A percentile compares a stretch with the other conserved stretches of the same genome.
Evolutionary conservation across 2,888 invertebrate species (phyloP).

Genomic region (Phrixothrix hirtus): DNA sequence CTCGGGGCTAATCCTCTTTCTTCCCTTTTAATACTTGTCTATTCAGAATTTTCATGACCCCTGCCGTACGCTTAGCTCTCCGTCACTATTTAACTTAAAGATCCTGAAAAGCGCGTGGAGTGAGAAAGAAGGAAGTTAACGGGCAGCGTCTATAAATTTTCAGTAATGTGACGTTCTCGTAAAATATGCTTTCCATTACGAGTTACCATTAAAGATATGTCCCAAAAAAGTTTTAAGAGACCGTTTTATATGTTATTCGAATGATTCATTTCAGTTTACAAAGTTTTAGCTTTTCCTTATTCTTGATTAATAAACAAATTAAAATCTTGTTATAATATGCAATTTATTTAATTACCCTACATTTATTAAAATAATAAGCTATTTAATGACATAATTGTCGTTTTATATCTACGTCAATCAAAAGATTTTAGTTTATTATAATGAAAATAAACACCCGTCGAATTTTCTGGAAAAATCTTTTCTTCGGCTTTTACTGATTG

Average conservation of each 20-base stretch:
- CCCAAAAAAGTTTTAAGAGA: slow-evolving; percentile 53
- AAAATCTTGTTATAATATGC: no score
- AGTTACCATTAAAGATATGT: slow-evolving; percentile 54
- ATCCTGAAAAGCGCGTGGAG: slow-evolving; percentile 16
- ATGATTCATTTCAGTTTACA: slow-evolving; percentile 47
- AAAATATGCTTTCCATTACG: slow-evolving; percentile 55
- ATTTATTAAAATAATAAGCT: no score
- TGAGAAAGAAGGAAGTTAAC: slow-evolving; percentile 40
- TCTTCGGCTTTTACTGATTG: no score
- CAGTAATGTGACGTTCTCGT: slow-evolving; percentile 48
- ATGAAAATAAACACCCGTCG: no score
- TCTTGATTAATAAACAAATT: slow-evolving; percentile 10
- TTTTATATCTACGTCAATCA: no score
- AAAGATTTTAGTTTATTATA: no score
- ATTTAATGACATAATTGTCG: no score
- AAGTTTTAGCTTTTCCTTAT: slow-evolving; percentile 24
- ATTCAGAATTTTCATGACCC: slow-evolving; percentile 28
- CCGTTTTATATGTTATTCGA: slow-evolving; percentile 52
- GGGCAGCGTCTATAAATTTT: slow-evolving; percentile 34
- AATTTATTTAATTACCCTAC: no score
- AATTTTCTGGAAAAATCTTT: no score
- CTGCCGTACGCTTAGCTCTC: slow-evolving; percentile 17
- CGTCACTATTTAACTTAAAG: slow-evolving; percentile 25
- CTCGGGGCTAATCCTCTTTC: slow-evolving; percentile 44
- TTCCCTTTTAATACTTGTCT: slow-evolving; percentile 38